phyloP scores from a whole-genome alignment of 1,140 invertebrate species.

The Drosophila kikkawai region DNA sequence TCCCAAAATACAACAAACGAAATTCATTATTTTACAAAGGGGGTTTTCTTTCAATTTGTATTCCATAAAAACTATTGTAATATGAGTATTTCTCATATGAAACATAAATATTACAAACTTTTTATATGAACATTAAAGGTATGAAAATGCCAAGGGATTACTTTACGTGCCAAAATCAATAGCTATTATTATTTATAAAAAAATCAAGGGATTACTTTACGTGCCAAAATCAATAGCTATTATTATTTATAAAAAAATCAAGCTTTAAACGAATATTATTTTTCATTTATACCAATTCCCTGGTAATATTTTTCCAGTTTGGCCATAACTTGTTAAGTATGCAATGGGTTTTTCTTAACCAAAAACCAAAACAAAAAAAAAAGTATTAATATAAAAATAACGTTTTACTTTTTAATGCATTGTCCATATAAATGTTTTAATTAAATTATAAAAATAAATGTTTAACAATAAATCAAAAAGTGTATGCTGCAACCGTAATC shows the following conservation, averaged over 20 bases:
- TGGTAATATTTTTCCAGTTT: not conserved
- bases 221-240: not conserved
- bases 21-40: not conserved
- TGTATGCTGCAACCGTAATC: conserved; percentile 50
- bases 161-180: not conserved
- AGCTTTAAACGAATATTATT: conserved; percentile 1
- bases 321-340: not conserved
- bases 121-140: not conserved
- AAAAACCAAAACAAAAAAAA: not conserved
- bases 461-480: conserved; percentile 62
- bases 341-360: conserved; percentile 1
- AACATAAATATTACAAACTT: not conserved
- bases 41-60: not conserved
- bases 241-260: not conserved
- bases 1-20: not conserved
- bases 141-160: not conserved
- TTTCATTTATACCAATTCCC: not conserved
- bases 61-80: not conserved
- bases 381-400: not conserved
- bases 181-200: not conserved
- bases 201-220: not conserved
- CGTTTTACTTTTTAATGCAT: conserved; percentile 22
- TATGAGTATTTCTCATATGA: too few relatives aligned
- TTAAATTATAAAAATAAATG: conserved; percentile 64
- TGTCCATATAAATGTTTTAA: conserved; percentile 56